These are phyloP conservation scores for Neocloeon triangulifer DNA, from an alignment of 1,140 invertebrate species.

Conservation along the genomic window DNA sequence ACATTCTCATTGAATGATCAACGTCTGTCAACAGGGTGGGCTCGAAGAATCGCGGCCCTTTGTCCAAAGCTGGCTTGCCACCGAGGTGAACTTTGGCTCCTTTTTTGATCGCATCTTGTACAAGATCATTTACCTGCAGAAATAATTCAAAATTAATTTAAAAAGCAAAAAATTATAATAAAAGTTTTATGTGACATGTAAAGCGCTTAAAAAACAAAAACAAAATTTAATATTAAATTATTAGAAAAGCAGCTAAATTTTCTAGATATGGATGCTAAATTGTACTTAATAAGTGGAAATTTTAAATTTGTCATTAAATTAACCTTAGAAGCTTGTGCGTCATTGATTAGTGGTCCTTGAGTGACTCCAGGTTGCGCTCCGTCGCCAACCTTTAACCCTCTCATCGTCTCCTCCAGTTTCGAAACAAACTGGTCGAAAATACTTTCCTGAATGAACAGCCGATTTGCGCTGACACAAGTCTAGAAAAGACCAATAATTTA, in stretches of 20 bases:
- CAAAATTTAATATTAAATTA: no score
- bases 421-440: conserved; percentile 68
- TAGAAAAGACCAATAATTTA: conserved; percentile 21
- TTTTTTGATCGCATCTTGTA: conserved; percentile 65
- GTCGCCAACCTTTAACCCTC: conserved; percentile 52
- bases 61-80: conserved; percentile 36
- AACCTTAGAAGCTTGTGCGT: conserved; percentile 61
- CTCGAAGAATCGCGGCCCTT: conserved; percentile 67
- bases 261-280: no score
- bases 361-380: conserved; percentile 47
- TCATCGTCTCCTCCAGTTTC: conserved; percentile 41
- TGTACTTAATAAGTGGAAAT: no score
- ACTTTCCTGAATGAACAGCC: conserved; percentile 72
- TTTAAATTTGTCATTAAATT: no score
- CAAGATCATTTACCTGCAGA: conserved; percentile 37
- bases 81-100: conserved; percentile 69
- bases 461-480: conserved; percentile 89
- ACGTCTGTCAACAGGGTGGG: conserved; percentile 77
- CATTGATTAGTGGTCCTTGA: conserved; percentile 82
- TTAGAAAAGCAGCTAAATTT: no score
- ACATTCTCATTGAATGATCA: conserved; percentile 56
- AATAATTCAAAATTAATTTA: background rate
- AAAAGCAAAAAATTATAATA: conserved; percentile 1
- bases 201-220: background rate
- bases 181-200: background rate